These are phyloP conservation scores for Ovibos moschatus DNA, from an alignment of 2,113 vertebrate species.

Conservation along the genomic window DNA sequence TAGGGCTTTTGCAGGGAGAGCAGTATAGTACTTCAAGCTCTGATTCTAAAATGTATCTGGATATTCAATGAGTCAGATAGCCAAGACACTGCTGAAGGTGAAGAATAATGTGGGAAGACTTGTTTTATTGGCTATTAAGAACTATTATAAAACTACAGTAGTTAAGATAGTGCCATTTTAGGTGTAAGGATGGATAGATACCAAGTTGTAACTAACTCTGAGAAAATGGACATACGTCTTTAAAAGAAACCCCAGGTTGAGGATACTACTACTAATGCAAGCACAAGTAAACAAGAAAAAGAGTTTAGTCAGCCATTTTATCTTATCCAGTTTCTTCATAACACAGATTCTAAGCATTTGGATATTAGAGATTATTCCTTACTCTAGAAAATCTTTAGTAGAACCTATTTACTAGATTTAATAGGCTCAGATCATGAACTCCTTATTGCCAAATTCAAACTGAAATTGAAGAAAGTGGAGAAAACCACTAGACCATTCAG, in stretches of 20 bases:
- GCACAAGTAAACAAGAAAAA: background rate
- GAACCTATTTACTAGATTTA: background rate
- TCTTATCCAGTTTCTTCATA: background rate
- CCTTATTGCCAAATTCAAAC: too few species aligned
- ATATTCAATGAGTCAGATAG: background rate
- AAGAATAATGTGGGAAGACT: background rate
- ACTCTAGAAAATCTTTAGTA: background rate
- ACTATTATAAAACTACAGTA: constrained; percentile 12
- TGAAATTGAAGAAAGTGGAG: too few species aligned
- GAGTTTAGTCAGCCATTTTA: background rate
- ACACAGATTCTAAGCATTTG: background rate
- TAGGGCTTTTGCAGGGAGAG: background rate
- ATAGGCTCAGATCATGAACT: too few species aligned
- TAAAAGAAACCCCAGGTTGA: background rate
- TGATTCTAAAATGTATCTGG: background rate
- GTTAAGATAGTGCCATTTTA: background rate
- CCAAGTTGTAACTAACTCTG: background rate
- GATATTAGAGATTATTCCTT: background rate
- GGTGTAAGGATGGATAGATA: background rate
- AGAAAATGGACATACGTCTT: background rate
- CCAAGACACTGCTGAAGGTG: background rate
- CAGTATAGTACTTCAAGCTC: background rate
- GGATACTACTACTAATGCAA: background rate
- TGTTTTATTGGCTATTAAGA: background rate
- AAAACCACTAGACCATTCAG: too few species aligned